phyloP scores from a whole-genome alignment of 2,888 invertebrate genomes.

The Philhelius pedissequus region DNA sequence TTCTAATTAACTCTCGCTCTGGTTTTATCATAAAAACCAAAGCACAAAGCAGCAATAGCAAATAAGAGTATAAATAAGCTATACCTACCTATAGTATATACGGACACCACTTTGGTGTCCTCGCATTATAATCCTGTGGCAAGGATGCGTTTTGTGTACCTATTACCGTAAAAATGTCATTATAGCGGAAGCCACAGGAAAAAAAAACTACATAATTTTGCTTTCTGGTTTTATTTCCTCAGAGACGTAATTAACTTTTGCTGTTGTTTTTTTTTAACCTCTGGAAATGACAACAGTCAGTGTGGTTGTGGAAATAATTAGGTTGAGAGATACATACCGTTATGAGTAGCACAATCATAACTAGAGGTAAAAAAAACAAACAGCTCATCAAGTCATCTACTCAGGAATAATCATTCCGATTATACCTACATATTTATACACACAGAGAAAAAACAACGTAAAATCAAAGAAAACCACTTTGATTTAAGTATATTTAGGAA shows the following conservation, averaged over 20 bases:
- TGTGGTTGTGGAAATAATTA: constrained; percentile 44
- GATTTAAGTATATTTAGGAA: no score
- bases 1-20: constrained; percentile 25
- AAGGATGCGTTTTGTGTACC: constrained; percentile 28
- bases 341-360: neutral
- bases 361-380: constrained; percentile 3
- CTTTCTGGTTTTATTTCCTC: constrained; percentile 26
- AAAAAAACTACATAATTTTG: constrained; percentile 20
- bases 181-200: neutral
- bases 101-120: neutral
- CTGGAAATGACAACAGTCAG: constrained; percentile 55
- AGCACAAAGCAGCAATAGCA: constrained; percentile 3
- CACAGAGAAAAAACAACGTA: no score
- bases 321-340: neutral
- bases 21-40: constrained; percentile 15
- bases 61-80: neutral
- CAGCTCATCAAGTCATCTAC: neutral
- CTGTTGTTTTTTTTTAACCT: constrained; percentile 41
- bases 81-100: no score
- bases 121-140: constrained; percentile 20
- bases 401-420: neutral
- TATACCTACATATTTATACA: no score
- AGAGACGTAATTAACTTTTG: constrained; percentile 33
- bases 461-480: no score
- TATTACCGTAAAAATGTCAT: constrained; percentile 25